phyloP scores from a whole-genome alignment of 2,888 invertebrate species.

The Cremastinae sp. region DNA sequence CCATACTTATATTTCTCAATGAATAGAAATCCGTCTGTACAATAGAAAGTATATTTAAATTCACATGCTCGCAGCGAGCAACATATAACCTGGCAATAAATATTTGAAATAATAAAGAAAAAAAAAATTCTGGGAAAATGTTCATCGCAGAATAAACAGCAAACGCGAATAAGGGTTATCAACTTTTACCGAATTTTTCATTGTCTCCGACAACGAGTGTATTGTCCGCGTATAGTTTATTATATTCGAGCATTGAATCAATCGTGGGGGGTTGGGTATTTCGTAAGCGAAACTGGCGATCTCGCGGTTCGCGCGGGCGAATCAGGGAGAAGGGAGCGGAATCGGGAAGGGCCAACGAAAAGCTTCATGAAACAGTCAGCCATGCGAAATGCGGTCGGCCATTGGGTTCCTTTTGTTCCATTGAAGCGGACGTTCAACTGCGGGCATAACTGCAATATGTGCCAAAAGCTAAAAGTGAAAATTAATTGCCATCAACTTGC shows the following conservation, averaged over 20 bases:
- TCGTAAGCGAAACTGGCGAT: neutral
- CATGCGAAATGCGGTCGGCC: slow-evolving; percentile 46
- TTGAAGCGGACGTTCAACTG: slow-evolving; percentile 15
- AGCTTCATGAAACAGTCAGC: slow-evolving; percentile 41
- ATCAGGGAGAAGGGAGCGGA: neutral
- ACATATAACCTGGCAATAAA: too few species aligned
- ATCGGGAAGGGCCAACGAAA: neutral
- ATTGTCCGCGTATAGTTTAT: neutral
- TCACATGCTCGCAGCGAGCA: too few species aligned
- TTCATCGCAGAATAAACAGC: too few species aligned
- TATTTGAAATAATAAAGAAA: too few species aligned
- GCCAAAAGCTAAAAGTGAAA: slow-evolving; percentile 50
- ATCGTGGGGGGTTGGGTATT: slow-evolving; percentile 4
- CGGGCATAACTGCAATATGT: slow-evolving; percentile 22
- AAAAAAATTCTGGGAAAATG: too few species aligned
- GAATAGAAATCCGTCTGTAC: too few species aligned
- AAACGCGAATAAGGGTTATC: too few species aligned
- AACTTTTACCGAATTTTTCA: neutral
- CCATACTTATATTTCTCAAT: too few species aligned
- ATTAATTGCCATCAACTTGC: slow-evolving; percentile 49
- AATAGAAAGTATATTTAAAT: too few species aligned
- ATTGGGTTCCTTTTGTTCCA: slow-evolving; percentile 45
- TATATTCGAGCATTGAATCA: slow-evolving; percentile 26
- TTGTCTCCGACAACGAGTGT: neutral
- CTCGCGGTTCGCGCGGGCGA: neutral